Conservation (phyloP, 2,888 invertebrate genomes). For the Spisula solida region DNA sequence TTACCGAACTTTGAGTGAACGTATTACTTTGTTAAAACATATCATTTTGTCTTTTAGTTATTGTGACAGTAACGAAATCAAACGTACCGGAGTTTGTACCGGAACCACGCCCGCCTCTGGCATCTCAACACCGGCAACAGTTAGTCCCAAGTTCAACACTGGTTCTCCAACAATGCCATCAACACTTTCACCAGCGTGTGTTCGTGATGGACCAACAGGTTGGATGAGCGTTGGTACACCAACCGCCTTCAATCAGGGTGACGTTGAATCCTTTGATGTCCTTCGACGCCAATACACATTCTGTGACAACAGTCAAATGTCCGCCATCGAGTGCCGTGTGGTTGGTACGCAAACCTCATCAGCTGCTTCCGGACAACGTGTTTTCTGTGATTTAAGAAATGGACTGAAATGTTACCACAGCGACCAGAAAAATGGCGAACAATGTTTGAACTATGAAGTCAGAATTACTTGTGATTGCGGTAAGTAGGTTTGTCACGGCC, state of each 20-base stretch:
- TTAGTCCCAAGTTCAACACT: constrained; percentile 30
- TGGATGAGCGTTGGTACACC: constrained; percentile 91
- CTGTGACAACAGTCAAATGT: constrained; percentile 82
- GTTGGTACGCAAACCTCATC: constrained; percentile 90
- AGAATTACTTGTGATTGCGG: constrained; percentile 88
- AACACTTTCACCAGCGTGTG: constrained; percentile 88
- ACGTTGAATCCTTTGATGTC: constrained; percentile 80
- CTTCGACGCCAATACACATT: constrained; percentile 77
- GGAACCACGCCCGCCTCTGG: constrained; percentile 65
- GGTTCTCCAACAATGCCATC: constrained; percentile 44
- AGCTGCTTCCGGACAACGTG: constrained; percentile 92
- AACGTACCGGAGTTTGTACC: constrained; percentile 82
- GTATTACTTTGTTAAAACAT: too few species aligned
- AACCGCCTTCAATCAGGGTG: constrained; percentile 81
- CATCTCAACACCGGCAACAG: constrained; percentile 36
- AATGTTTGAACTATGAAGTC: constrained; percentile 86
- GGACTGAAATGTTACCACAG: constrained; percentile 79
- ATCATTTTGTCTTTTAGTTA: constrained; percentile 74
- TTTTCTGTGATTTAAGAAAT: constrained; percentile 90
- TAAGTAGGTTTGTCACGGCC: constrained; percentile 57
- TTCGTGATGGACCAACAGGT: constrained; percentile 92
- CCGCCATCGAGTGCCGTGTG: constrained; percentile 93
- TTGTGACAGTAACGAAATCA: constrained; percentile 83
- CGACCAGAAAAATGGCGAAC: constrained; percentile 70
- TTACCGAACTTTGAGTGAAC: too few species aligned